Percentiles rank a stretch among this genome's conserved stretches.
These are phyloP conservation scores for Musca domestica DNA, from an alignment of 1,140 invertebrate species.

Conservation along the genomic window DNA sequence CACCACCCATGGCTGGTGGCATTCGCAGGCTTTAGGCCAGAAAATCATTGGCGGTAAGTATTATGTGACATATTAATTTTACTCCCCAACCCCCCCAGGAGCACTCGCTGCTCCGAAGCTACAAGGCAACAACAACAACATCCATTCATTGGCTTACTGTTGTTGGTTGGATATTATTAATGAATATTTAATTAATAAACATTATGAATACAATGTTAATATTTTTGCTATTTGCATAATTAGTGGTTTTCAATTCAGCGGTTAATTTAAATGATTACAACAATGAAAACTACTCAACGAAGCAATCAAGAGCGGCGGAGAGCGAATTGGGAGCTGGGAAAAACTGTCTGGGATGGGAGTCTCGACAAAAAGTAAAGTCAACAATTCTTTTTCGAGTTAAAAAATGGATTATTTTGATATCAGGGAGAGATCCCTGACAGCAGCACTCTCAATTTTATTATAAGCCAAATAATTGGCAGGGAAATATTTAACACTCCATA, in stretches of 20 bases:
- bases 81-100: too few species aligned
- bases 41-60: background rate
- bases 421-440: too few species aligned
- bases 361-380: background rate
- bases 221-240: slow-evolving; percentile 16
- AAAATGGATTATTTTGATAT: too few species aligned
- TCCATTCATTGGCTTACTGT: background rate
- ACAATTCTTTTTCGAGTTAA: too few species aligned
- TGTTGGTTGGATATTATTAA: slow-evolving; percentile 1
- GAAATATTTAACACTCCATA: too few species aligned
- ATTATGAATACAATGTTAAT: slow-evolving; percentile 17
- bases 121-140: too few species aligned
- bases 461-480: too few species aligned
- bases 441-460: too few species aligned
- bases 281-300: background rate
- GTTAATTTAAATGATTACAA: slow-evolving; percentile 12
- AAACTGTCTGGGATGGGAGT: background rate
- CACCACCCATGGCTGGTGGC: too few species aligned
- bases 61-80: background rate
- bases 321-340: too few species aligned
- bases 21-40: too few species aligned
- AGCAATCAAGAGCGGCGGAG: background rate
- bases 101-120: too few species aligned
- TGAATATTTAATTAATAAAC: slow-evolving; percentile 22
- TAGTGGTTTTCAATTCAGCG: slow-evolving; percentile 16